Percentiles rank a stretch among this genome's conserved stretches.
These are phyloP conservation scores for Dugesia japonica DNA, from an alignment of 2,888 invertebrate species.

Conservation along the genomic window DNA sequence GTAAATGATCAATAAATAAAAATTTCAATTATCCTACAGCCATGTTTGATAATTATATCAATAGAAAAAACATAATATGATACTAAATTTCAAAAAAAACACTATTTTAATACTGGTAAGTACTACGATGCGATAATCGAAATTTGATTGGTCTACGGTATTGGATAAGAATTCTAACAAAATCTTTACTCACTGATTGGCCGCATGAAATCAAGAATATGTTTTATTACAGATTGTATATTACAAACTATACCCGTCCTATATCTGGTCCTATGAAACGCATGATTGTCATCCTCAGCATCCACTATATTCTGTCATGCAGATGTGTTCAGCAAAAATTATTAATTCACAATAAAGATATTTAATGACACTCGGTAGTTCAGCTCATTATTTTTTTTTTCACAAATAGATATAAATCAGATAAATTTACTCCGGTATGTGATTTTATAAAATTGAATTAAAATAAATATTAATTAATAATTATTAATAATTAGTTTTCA, in stretches of 20 bases:
- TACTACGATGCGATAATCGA: neutral
- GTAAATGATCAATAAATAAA: too few relatives aligned
- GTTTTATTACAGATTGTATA: constrained; percentile 3
- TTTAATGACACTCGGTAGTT: neutral
- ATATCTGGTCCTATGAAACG: constrained; percentile 13
- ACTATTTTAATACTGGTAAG: too few relatives aligned
- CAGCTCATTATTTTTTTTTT: neutral
- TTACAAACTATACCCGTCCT: constrained; percentile 15
- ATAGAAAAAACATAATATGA: too few relatives aligned
- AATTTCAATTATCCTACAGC: too few relatives aligned
- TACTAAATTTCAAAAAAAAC: too few relatives aligned
- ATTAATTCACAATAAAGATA: neutral
- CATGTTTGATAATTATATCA: too few relatives aligned
- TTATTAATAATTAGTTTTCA: too few relatives aligned
- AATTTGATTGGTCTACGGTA: neutral
- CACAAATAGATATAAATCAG: too few relatives aligned
- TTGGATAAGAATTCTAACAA: neutral
- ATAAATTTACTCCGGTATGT: neutral
- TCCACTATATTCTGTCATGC: constrained; percentile 13
- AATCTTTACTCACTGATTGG: neutral
- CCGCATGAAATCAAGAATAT: neutral
- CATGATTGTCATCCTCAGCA: neutral
- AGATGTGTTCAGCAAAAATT: neutral
- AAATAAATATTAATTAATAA: too few relatives aligned
- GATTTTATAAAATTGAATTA: too few relatives aligned